Conservation (phyloP, 2,888 invertebrate genomes). For the Tribolium freemani region DNA sequence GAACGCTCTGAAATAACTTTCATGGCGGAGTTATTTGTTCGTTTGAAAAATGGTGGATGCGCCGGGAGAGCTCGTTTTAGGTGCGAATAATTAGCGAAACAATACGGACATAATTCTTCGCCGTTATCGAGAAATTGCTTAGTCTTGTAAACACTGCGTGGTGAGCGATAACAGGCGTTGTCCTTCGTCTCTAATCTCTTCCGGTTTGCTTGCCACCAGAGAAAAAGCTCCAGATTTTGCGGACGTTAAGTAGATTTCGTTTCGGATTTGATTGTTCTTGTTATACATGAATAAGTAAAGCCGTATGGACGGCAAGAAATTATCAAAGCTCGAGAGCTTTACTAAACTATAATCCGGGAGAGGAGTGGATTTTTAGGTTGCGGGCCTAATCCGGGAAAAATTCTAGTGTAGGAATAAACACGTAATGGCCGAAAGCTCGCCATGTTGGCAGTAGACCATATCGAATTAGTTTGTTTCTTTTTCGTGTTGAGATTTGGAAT, state of each 20-base stretch:
- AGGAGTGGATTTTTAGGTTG: neutral
- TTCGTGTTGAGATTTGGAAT: constrained; percentile 6
- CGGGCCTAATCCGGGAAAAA: neutral
- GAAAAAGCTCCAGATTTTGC: neutral
- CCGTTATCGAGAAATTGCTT: constrained; percentile 14
- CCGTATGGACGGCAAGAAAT: constrained; percentile 9
- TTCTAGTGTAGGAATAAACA: neutral
- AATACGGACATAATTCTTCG: neutral
- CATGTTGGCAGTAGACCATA: too few species aligned
- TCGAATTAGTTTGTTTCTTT: too few species aligned
- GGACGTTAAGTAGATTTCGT: constrained; percentile 29
- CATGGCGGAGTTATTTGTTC: neutral
- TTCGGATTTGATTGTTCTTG: constrained; percentile 23
- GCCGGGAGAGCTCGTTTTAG: neutral
- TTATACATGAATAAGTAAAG: constrained; percentile 16
- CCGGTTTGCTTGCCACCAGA: constrained; percentile 6
- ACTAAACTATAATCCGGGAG: neutral
- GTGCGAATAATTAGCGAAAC: neutral
- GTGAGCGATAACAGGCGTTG: constrained; percentile 16
- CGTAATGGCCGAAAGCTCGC: neutral
- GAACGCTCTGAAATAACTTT: neutral
- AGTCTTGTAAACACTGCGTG: constrained; percentile 30
- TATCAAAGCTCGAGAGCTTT: constrained; percentile 11
- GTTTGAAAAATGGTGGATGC: constrained; percentile 3
- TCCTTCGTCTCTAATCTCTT: constrained; percentile 28